phyloP scores from a whole-genome alignment of 2,888 invertebrate species.

The Cinara cedri region DNA sequence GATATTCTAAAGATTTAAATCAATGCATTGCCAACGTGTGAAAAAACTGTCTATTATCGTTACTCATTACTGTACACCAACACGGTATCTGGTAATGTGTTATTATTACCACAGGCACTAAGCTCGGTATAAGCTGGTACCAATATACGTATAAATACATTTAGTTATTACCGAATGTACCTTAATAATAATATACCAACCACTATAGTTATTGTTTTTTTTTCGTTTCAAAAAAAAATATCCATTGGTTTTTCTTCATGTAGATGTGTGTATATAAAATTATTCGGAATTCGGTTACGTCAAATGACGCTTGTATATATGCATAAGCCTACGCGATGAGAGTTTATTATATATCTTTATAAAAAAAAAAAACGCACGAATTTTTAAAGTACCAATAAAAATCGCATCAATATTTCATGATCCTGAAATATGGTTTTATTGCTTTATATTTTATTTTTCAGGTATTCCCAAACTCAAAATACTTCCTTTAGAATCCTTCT shows the following conservation, averaged over 20 bases:
- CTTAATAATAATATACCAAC: neutral
- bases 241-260: neutral
- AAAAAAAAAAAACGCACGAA: conserved; percentile 14
- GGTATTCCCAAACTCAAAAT: conserved; percentile 44
- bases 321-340: neutral
- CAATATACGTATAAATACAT: too few species aligned
- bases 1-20: conserved; percentile 1
- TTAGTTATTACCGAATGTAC: neutral
- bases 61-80: neutral
- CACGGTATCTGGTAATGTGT: neutral
- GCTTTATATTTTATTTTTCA: conserved; percentile 18
- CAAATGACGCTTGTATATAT: neutral
- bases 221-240: neutral
- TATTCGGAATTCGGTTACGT: conserved; percentile 7
- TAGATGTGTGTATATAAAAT: neutral
- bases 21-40: conserved; percentile 24
- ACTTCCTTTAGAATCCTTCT: conserved; percentile 43
- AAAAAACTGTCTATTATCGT: neutral
- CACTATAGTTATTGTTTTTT: neutral
- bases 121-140: neutral
- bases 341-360: neutral
- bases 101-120: neutral
- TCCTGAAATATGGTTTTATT: conserved; percentile 19
- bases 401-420: conserved; percentile 29
- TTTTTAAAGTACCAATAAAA: conserved; percentile 26